These are phyloP conservation scores for Epicauta chinensis DNA, from an alignment of 1,140 invertebrate genomes.

Conservation along the genomic window DNA sequence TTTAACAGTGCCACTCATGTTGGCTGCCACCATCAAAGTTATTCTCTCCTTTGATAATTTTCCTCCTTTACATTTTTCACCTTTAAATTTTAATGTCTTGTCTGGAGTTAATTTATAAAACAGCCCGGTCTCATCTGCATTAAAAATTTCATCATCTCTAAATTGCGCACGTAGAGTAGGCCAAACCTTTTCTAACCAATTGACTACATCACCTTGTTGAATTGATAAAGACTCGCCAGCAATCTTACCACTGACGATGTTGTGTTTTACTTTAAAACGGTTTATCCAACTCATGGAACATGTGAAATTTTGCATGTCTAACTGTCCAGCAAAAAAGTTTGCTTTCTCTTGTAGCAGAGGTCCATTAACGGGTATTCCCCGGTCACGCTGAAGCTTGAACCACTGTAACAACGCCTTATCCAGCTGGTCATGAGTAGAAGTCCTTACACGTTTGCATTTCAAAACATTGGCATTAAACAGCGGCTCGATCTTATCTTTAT, in stretches of 20 bases:
- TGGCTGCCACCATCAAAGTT: conserved; percentile 24
- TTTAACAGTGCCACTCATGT: conserved; percentile 41
- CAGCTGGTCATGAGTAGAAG: conserved; percentile 16
- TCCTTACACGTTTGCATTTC: background rate
- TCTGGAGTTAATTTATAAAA: too few relatives aligned
- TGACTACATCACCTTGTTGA: background rate
- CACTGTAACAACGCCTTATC: conserved; percentile 17
- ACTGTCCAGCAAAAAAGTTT: conserved; percentile 2
- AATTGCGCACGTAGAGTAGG: conserved; percentile 20
- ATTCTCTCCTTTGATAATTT: conserved; percentile 30
- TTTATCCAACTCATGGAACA: conserved; percentile 18
- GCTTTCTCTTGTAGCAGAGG: conserved; percentile 21
- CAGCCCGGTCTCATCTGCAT: too few relatives aligned
- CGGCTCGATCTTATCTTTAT: conserved; percentile 11
- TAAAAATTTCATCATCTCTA: conserved; percentile 38
- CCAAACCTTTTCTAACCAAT: conserved; percentile 15
- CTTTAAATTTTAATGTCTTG: conserved; percentile 38
- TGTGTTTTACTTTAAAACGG: conserved; percentile 21
- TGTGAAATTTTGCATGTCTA: conserved; percentile 10
- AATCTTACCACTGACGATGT: conserved; percentile 19
- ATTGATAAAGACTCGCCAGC: conserved; percentile 14
- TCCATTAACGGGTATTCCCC: conserved; percentile 16
- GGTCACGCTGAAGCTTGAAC: conserved; percentile 17
- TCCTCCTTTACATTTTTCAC: conserved; percentile 27
- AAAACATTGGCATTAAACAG: conserved; percentile 10